These are phyloP conservation scores for Entelurus aequoreus DNA, from an alignment of 2,113 vertebrate genomes.

Conservation along the genomic window DNA sequence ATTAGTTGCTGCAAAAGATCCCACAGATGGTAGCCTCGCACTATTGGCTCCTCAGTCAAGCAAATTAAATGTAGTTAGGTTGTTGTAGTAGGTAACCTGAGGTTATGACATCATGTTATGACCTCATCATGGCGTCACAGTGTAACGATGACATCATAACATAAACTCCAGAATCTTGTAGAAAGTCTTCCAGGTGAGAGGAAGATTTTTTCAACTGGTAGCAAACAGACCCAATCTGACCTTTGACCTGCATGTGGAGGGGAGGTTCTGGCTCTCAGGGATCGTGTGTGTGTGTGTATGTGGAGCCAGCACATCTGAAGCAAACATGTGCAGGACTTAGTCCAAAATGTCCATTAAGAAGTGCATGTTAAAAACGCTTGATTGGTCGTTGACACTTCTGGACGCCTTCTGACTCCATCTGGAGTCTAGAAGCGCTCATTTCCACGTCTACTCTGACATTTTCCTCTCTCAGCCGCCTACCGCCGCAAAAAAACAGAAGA, in stretches of 20 bases:
- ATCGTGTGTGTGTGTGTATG: no score
- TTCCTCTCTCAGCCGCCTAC: background rate
- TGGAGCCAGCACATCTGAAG: background rate
- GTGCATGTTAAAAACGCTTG: background rate
- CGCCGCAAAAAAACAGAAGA: background rate
- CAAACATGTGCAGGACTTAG: background rate
- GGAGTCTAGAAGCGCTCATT: background rate
- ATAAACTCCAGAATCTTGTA: no score
- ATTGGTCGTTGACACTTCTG: background rate
- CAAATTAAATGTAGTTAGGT: no score
- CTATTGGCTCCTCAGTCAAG: no score
- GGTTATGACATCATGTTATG: no score
- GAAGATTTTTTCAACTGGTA: background rate
- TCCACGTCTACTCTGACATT: background rate
- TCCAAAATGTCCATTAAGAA: background rate
- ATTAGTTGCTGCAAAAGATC: no score
- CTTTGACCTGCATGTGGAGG: slow-evolving; percentile 7
- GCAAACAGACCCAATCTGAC: background rate
- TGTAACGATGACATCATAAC: no score
- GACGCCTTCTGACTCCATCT: background rate
- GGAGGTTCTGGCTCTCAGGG: no score
- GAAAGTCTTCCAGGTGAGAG: no score
- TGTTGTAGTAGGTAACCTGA: no score
- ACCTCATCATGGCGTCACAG: no score
- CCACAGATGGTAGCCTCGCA: no score